phyloP scores from a whole-genome alignment of 2,888 invertebrate species.

The Orthonevra nobilis region DNA sequence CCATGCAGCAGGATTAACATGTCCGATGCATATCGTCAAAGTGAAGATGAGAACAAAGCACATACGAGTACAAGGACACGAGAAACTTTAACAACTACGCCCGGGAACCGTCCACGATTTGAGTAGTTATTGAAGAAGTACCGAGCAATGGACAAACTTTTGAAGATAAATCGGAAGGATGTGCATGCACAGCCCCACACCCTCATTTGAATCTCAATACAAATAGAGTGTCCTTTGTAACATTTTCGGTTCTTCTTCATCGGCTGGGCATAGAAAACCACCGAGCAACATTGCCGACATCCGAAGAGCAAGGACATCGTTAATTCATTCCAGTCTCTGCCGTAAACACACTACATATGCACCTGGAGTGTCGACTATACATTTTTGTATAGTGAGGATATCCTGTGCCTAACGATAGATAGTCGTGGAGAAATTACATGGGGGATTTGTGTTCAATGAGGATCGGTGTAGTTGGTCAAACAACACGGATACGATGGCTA shows the following conservation, averaged over 20 bases:
- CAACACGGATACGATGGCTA: constrained; percentile 15
- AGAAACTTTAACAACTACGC: constrained; percentile 42
- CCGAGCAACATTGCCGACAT: constrained; percentile 34
- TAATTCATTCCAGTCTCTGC: constrained; percentile 49
- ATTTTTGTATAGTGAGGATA: too few relatives aligned
- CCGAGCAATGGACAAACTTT: constrained; percentile 22
- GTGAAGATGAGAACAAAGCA: constrained; percentile 60
- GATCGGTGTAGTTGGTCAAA: constrained; percentile 54
- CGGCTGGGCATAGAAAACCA: constrained; percentile 22
- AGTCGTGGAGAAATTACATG: constrained; percentile 56
- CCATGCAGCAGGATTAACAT: constrained; percentile 61
- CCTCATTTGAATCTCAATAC: constrained; percentile 40
- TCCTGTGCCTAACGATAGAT: constrained; percentile 24
- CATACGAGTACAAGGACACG: constrained; percentile 19
- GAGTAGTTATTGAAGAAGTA: constrained; percentile 33
- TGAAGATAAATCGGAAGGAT: constrained; percentile 29
- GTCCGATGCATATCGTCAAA: constrained; percentile 63
- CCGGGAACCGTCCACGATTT: too few relatives aligned
- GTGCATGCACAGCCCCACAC: neutral
- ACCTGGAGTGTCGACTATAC: neutral
- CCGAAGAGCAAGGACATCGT: constrained; percentile 44
- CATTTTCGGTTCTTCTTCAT: constrained; percentile 40
- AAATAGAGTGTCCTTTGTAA: constrained; percentile 57
- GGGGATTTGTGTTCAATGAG: constrained; percentile 58
- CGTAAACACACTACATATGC: constrained; percentile 12